A percentile compares a stretch with the other conserved stretches of the same genome.
Evolutionary conservation across 2,888 invertebrate species (phyloP).

Genomic region (Hololepta plana): DNA sequence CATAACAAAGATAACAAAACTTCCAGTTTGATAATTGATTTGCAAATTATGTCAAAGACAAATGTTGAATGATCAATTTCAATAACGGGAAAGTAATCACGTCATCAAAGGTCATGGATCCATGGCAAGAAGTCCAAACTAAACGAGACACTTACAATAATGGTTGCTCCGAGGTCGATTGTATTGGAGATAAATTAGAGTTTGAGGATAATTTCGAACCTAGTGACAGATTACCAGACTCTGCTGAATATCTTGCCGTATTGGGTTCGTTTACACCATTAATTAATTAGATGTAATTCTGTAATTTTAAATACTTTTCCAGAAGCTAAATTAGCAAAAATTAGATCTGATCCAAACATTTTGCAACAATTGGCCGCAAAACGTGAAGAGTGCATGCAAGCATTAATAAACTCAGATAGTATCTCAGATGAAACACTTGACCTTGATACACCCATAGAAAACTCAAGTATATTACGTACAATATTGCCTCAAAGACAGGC

Average conservation of each 20-base stretch:
- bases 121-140: no score
- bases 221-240: constrained; percentile 35
- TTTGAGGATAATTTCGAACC: constrained; percentile 43
- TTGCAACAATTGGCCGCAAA: constrained; percentile 31
- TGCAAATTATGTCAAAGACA: no score
- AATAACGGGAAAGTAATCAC: no score
- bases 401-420: constrained; percentile 21
- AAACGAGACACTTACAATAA: no score
- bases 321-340: constrained; percentile 30
- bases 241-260: constrained; percentile 44
- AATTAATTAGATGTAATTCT: constrained; percentile 2
- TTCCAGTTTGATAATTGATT: no score
- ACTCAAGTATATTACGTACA: constrained; percentile 26
- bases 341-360: constrained; percentile 30
- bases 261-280: constrained; percentile 32
- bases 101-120: no score
- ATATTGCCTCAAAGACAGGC: constrained; percentile 31
- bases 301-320: constrained; percentile 12
- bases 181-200: no score
- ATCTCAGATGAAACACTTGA: constrained; percentile 18
- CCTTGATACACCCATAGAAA: constrained; percentile 27
- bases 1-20: no score
- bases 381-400: constrained; percentile 31
- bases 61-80: no score
- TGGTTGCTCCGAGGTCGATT: no score